Base-by-base conservation (phyloP, 2,113 vertebrate genomes). In the Phainopepla nitens region DNA sequence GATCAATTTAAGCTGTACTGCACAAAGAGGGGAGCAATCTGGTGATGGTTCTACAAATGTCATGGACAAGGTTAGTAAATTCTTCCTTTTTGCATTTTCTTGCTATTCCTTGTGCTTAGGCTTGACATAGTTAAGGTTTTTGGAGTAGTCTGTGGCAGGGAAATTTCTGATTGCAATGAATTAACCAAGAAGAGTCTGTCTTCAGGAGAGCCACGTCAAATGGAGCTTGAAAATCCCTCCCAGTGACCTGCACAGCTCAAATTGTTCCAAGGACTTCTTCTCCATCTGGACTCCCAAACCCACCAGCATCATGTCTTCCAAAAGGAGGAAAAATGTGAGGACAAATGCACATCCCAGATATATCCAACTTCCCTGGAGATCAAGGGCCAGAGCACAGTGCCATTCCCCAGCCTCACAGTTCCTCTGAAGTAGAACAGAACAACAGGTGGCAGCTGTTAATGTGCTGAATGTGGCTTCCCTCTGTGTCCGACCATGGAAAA, bases 391-490 rank as follows among this genome's bases (percentile, higher is more conserved):
- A 36, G 91, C 90, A 49, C 76, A 81, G 82, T 51, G 64, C 66
- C 82, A 71, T 62, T 88, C 85, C 77, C 45, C 69, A 82, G 60
- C 61, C 60, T 78, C 21, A 3, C 61, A 50, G 87, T 57, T 94
- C 68, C 82, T 92, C 69, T 92, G 75, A 71, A 91, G 91, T 65
- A 79, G 83, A 80, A 53, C 91, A 90, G 91, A 95, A 85, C 95
- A 94, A 96, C 89, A 96, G 89, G 94, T 93, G 93, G 91, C 7
- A 0, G 93, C 61, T 92, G 87, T 56, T 85, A 91, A 86, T 93
- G 82, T 78, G 79, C 87, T 89, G 92, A 97, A 94, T 96, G 94
- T 76, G 87, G 81, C 92, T 96, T 96, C 94, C 94, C 89, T 85
- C 96, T 89, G 87, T 72, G 92, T 96, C 81, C 1, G 10, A 94